Percentiles rank a stretch among this genome's conserved stretches.
phyloP scores from a whole-genome alignment of 2,797 vertebrate species.

The Darevskia mixta region DNA sequence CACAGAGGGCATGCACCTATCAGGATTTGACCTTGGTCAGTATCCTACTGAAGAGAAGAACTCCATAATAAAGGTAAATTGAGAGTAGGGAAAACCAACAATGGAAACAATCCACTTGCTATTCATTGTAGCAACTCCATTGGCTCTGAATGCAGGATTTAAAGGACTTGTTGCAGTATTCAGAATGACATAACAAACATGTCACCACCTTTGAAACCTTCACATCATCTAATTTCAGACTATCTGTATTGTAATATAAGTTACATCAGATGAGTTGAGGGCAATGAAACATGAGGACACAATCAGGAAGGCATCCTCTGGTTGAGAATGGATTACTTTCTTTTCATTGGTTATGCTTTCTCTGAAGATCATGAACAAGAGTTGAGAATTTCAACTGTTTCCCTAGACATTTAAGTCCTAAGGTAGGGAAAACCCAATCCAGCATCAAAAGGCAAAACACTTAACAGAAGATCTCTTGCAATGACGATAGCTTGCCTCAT shows the following conservation, averaged over 20 bases:
- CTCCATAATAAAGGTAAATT: background rate
- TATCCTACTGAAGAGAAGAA: background rate
- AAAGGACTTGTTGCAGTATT: background rate
- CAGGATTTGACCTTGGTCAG: background rate
- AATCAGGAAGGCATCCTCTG: too few species aligned
- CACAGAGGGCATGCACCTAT: background rate
- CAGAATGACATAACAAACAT: background rate
- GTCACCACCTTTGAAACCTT: background rate
- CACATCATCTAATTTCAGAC: background rate
- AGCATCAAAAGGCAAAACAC: too few species aligned
- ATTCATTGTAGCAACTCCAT: background rate
- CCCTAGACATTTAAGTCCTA: too few species aligned
- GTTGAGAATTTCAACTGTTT: too few species aligned
- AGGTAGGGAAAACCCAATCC: too few species aligned
- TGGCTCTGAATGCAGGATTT: background rate
- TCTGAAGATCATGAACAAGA: too few species aligned
- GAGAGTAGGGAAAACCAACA: background rate
- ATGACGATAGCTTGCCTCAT: too few species aligned
- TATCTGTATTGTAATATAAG: background rate
- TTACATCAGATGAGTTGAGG: background rate
- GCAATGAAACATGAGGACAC: background rate
- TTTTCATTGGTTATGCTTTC: too few species aligned
- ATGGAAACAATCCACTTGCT: background rate
- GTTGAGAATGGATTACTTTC: too few species aligned
- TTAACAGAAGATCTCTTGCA: too few species aligned